Evolutionary conservation across 2,888 invertebrate genomes (phyloP), one percentile per base, ranked within the genome.

Genomic region (Onthophagus sagittarius): DNA sequence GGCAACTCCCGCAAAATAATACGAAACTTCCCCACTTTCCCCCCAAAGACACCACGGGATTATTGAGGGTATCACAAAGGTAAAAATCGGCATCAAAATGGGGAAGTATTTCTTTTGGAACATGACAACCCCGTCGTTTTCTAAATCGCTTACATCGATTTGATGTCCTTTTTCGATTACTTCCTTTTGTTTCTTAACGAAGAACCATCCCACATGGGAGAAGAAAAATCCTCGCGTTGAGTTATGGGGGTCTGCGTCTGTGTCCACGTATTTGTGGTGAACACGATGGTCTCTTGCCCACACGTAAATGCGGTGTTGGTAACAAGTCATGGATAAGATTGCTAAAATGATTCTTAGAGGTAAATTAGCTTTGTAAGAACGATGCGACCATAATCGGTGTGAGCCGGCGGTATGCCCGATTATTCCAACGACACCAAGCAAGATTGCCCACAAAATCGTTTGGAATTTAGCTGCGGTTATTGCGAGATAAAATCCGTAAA

Each of bases 381-480:
- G 89, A 85, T 99, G 99, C 0, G 97, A 92, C 97, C 97, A 99
- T 11, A 98, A 88, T 78, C 98, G 89, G 83, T 99, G 99, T 0
- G 96, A 96, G 3, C 98, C 98, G 0, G 94, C 97, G 1, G 98
- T 98, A 71, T 98, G 93, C 0, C 98, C 98, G 75, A 80, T 78
- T 33, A 77, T 78, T 3, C 80, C 78, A 5, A 73, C 5, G 0
- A 70, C 5, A 5, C 53, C 63, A 6, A 33, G 71, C 9, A 63
- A 62, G 3, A 71, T 4, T 7, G 9, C 11, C 9, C 7, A 53
- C 6, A 53, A 53, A 53, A 53, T 53, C 39, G 39, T 53, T 53
- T 53, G 4, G 11, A 53, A 53, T 53, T 53, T 53, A 53, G 39
- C 39, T 1, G 39, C 5, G 7, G 39, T 1, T 53, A 53, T 2